Base-by-base conservation (phyloP, 2,797 vertebrate species). In the Saxicola maurus region DNA sequence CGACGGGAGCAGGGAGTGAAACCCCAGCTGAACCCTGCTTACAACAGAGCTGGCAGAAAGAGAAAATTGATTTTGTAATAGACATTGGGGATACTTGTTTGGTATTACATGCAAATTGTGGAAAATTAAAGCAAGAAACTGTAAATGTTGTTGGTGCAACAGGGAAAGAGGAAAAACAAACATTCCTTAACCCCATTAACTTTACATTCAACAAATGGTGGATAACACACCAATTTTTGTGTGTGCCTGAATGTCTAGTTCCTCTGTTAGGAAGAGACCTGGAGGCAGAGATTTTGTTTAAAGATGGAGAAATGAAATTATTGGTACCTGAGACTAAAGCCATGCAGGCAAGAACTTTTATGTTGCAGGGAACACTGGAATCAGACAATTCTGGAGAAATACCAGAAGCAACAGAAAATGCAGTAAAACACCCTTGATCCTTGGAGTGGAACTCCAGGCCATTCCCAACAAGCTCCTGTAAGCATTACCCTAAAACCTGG, bases 201-300 rank as follows among this genome's bases (percentile, higher is more conserved):
- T 55, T 72, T 30, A 71, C 61, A 61, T 61, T 61, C 0, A 7
- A 8, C 15, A 31, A 53, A 45, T 0, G 0, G 19, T 66, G 52
- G 24, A 4, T 57, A 57, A 24, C 19, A 31, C 42, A 31, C 17
- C 11, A 15, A 28, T 48, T 48, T 57, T 57, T 67, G 40, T 28
- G 30, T 16, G 15, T 49, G 6, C 35, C 10, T 40, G 15, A 40
- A 66, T 28, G 35, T 48, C 43, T 19, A 23, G 15, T 40, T 78
- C 42, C 52, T 56, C 42, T 48, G 30, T 18, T 48, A 66, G 14
- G 28, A 46, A 65, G 51, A 38, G 51, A 66, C 10, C 30, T 57
- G 43, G 30, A 33, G 35, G 52, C 35, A 31, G 0, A 6, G 19
- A 30, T 67, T 57, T 28, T 78, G 24, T 66, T 57, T 30, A 49